Evolutionary conservation across 2,797 vertebrate species (phyloP).

Genomic region (Lindbergichthys nudifrons): DNA sequence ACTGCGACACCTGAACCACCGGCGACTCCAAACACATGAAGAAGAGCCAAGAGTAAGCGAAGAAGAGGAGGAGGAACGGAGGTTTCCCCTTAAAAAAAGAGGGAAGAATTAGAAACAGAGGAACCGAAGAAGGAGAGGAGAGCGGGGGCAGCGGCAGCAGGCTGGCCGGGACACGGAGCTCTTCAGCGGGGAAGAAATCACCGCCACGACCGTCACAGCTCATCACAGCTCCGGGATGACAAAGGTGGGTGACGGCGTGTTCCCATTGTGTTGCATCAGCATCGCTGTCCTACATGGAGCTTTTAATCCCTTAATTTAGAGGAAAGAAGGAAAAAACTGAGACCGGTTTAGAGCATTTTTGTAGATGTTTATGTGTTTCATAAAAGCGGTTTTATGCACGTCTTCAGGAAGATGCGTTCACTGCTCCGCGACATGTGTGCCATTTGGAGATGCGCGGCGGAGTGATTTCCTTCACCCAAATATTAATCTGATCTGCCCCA

Average conservation of each 20-base stretch:
- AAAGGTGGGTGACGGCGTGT: slow-evolving; percentile 66
- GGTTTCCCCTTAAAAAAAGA: not conserved
- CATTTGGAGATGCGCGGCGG: slow-evolving; percentile 46
- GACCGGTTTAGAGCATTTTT: slow-evolving; percentile 14
- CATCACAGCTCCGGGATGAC: slow-evolving; percentile 60
- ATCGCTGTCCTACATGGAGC: slow-evolving; percentile 43
- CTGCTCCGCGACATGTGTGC: slow-evolving; percentile 22
- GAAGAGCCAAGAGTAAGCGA: slow-evolving; percentile 17
- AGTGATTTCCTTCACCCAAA: slow-evolving; percentile 42
- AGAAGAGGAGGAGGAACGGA: slow-evolving; percentile 15
- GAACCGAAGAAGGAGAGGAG: not conserved
- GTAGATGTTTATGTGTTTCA: slow-evolving; percentile 1
- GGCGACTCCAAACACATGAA: slow-evolving; percentile 5
- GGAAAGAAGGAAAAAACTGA: not conserved
- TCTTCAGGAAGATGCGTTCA: not conserved
- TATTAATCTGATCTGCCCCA: slow-evolving; percentile 55
- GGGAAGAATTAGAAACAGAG: not conserved
- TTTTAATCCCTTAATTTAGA: slow-evolving; percentile 11
- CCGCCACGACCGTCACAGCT: slow-evolving; percentile 50
- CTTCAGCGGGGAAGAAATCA: slow-evolving; percentile 40
- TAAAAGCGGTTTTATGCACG: slow-evolving; percentile 18
- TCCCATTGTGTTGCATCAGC: slow-evolving; percentile 43
- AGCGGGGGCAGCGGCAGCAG: slow-evolving; percentile 21
- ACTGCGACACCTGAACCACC: slow-evolving; percentile 52
- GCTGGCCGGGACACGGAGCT: slow-evolving; percentile 50